Evolutionary conservation across 2,888 invertebrate species (phyloP).

Genomic region (Eueremaeus valkanovi): DNA sequence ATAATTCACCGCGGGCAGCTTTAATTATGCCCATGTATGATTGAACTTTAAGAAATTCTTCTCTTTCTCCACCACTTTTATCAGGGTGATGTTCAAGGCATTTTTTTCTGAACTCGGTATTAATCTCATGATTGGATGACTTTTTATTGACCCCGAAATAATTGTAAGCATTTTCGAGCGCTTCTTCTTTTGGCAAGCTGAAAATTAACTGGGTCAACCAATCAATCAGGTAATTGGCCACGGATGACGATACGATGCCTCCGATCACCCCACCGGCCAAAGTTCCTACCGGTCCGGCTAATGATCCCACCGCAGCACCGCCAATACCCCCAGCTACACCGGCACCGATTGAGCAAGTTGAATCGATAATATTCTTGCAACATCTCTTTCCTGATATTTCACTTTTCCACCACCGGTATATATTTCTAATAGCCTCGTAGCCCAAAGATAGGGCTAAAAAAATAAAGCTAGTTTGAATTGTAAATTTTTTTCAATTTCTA

Average conservation of each 20-base stretch:
- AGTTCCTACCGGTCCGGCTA: neutral
- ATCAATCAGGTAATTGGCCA: neutral
- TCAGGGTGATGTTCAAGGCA: conserved; percentile 33
- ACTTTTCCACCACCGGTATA: conserved; percentile 12
- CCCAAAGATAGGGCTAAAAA: too few relatives aligned
- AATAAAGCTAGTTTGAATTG: too few relatives aligned
- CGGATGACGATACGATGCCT: neutral
- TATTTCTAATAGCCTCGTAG: conserved; percentile 14
- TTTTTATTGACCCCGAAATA: conserved; percentile 6
- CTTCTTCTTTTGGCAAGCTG: conserved; percentile 15
- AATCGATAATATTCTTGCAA: conserved; percentile 26
- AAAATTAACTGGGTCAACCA: conserved; percentile 11
- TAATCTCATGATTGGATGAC: conserved; percentile 25
- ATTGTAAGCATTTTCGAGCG: conserved; percentile 28
- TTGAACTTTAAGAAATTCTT: conserved; percentile 29
- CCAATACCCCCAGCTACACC: conserved; percentile 21
- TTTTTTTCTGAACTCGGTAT: neutral
- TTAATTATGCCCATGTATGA: conserved; percentile 22
- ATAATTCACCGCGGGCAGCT: neutral
- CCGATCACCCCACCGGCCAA: conserved; percentile 19
- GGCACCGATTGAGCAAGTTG: neutral
- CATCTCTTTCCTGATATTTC: conserved; percentile 20
- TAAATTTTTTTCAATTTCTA: too few relatives aligned
- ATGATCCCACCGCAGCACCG: conserved; percentile 13
- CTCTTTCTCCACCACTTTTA: conserved; percentile 10